These are phyloP conservation scores for Epinephelus awoara DNA, from an alignment of 2,797 vertebrate species.

Conservation along the genomic window DNA sequence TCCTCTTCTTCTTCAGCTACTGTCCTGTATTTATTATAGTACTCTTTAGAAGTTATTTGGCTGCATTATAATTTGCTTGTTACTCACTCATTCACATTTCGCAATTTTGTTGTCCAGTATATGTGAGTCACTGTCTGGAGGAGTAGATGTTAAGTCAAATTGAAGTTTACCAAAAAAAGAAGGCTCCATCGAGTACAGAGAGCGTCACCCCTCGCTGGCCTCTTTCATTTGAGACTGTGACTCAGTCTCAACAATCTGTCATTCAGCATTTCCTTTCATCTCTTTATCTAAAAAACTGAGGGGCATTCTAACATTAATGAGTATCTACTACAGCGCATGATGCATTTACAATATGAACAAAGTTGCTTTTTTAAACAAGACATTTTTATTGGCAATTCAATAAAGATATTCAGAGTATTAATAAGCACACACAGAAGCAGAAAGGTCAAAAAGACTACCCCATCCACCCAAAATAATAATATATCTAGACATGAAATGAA, in stretches of 20 bases:
- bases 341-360: no score
- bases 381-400: no score
- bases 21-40: background rate
- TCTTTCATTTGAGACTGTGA: background rate
- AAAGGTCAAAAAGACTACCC: no score
- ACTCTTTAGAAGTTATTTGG: background rate
- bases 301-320: background rate
- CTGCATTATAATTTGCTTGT: background rate
- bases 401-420: no score
- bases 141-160: background rate
- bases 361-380: no score
- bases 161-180: background rate
- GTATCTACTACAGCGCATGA: background rate
- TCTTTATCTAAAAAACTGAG: background rate
- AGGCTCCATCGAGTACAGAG: background rate
- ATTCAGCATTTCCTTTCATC: background rate
- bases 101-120: background rate
- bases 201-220: no score
- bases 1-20: no score
- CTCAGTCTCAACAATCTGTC: background rate
- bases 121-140: background rate
- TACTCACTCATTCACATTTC: background rate
- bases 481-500: no score
- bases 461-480: no score
- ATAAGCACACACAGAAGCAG: no score